These are phyloP conservation scores for Cacatua alba DNA, from an alignment of 2,113 vertebrate genomes.

Conservation along the genomic window DNA sequence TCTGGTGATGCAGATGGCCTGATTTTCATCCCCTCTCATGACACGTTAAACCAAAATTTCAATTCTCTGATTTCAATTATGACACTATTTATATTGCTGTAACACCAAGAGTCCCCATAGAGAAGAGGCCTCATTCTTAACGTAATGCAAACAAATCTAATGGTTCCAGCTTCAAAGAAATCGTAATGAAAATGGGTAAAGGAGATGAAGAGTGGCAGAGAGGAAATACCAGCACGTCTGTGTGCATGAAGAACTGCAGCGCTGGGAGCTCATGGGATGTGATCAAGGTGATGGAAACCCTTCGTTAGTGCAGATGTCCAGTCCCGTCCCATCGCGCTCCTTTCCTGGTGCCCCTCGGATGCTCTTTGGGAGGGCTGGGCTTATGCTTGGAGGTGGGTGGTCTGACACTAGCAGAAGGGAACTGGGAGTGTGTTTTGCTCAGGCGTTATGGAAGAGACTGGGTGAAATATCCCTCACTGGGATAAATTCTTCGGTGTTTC, in stretches of 20 bases:
- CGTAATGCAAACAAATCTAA: conserved; percentile 7
- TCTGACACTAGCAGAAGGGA: neutral
- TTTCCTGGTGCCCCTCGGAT: neutral
- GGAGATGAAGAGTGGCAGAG: neutral
- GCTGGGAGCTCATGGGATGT: neutral
- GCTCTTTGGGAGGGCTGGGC: neutral
- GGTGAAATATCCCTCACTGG: rapidly evolving
- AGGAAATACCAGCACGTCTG: neutral
- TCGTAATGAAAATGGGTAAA: neutral
- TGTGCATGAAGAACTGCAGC: neutral
- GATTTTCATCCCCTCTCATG: conserved; percentile 31
- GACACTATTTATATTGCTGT: conserved; percentile 11
- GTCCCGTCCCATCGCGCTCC: rapidly evolving
- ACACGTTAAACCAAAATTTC: neutral
- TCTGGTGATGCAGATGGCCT: conserved; percentile 37
- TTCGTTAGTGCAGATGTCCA: rapidly evolving
- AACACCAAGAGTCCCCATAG: neutral
- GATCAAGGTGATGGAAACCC: neutral
- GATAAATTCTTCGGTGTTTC: too few species aligned
- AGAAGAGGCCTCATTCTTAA: conserved; percentile 19
- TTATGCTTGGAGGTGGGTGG: rapidly evolving
- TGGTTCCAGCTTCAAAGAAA: conserved; percentile 15
- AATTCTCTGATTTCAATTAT: conserved; percentile 65
- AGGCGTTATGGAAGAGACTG: rapidly evolving
- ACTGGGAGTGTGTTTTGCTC: neutral